A percentile compares a stretch with the other conserved stretches of the same genome.
These are phyloP conservation scores for Tonatia bakeri DNA, from an alignment of 2,113 vertebrate genomes.

Conservation along the genomic window DNA sequence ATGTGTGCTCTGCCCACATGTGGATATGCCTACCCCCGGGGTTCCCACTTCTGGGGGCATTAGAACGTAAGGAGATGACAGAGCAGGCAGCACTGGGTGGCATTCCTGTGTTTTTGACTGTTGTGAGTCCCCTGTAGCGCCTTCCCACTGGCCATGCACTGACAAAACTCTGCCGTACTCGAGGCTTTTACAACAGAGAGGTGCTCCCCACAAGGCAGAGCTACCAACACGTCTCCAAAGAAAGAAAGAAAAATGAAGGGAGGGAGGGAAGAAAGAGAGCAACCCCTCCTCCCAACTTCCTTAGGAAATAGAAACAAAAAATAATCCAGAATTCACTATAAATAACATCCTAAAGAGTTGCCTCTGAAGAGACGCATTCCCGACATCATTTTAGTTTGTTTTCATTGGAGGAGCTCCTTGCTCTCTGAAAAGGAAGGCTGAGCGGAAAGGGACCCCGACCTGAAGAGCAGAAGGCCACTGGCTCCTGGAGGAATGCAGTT, in stretches of 20 bases:
- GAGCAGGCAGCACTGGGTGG: accelerated
- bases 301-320: not conserved
- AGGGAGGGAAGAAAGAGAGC: not conserved
- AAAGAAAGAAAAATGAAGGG: not conserved
- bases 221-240: not conserved
- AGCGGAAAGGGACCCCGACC: not conserved
- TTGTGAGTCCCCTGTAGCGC: too few species aligned
- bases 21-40: too few species aligned
- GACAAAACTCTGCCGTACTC: not conserved
- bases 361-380: not conserved
- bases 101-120: not conserved
- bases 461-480: not conserved
- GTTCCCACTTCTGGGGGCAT: not conserved
- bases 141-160: not conserved
- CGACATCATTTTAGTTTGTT: not conserved
- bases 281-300: not conserved
- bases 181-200: not conserved
- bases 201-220: not conserved
- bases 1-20: not conserved
- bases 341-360: not conserved
- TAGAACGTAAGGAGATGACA: not conserved
- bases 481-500: not conserved
- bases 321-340: not conserved
- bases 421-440: not conserved
- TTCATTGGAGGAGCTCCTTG: not conserved